Conservation (phyloP, 2,797 vertebrate genomes). For the Cyclura pinguis region DNA sequence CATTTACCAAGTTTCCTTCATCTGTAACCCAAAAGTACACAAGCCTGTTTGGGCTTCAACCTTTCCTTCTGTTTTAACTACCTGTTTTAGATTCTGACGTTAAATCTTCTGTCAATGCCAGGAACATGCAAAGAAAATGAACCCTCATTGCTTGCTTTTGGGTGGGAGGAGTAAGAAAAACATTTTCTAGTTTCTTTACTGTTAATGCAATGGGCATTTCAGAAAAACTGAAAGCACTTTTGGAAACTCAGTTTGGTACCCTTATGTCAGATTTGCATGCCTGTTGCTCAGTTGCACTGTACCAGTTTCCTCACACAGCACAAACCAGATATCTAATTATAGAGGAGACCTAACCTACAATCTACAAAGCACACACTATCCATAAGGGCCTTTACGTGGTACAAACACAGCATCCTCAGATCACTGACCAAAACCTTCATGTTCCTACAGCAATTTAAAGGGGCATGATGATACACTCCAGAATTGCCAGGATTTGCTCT, state of each 20-base stretch:
- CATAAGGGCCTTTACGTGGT: slow-evolving; percentile 25
- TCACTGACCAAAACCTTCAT: background rate
- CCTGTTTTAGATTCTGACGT: background rate
- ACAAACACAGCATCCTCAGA: slow-evolving; percentile 1
- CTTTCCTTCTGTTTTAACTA: background rate
- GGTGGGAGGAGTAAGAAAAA: background rate
- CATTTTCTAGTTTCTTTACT: background rate
- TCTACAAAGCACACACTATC: slow-evolving; percentile 15
- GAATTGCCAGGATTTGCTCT: background rate
- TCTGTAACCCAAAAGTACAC: background rate
- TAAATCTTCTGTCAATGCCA: background rate
- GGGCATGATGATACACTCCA: background rate
- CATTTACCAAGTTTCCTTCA: background rate
- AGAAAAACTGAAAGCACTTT: background rate
- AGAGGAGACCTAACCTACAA: background rate
- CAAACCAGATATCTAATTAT: slow-evolving; percentile 26
- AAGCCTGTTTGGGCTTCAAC: background rate
- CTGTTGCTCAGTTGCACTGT: slow-evolving; percentile 26
- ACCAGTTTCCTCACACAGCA: background rate
- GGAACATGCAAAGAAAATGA: background rate
- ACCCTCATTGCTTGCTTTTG: background rate
- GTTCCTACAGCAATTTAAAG: background rate
- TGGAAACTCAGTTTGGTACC: background rate
- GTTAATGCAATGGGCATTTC: background rate
- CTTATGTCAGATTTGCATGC: background rate